Percentiles rank a stretch among this genome's conserved stretches.
These are phyloP conservation scores for Tupaia tana DNA, from an alignment of 2,113 vertebrate genomes.

Conservation along the genomic window DNA sequence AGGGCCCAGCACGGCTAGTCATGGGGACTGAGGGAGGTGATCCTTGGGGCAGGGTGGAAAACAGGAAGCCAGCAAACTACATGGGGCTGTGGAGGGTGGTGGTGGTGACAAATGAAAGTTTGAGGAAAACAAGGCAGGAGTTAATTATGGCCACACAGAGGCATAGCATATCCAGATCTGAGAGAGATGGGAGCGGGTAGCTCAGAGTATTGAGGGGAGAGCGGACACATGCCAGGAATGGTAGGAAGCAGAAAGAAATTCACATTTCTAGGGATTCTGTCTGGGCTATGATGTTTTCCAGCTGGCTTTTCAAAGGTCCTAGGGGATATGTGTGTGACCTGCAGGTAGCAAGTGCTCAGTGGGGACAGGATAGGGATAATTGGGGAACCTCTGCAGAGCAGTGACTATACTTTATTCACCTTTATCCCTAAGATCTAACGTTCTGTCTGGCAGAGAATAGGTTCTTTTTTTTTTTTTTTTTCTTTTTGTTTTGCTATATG, in stretches of 20 bases:
- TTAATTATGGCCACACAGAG: background rate
- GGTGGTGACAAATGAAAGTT: background rate
- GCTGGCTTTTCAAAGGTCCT: background rate
- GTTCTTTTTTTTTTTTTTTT: background rate
- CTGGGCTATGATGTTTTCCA: background rate
- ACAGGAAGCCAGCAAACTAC: background rate
- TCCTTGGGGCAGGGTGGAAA: background rate
- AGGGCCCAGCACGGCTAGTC: background rate
- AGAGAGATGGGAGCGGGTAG: background rate
- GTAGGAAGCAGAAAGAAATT: background rate
- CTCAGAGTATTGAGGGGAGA: background rate
- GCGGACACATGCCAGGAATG: background rate
- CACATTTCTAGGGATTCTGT: background rate
- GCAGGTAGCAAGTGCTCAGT: background rate
- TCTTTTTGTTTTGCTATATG: no score
- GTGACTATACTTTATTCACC: background rate
- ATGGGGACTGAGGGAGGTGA: background rate
- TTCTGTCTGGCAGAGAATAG: background rate
- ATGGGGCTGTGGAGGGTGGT: background rate
- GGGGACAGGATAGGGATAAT: background rate
- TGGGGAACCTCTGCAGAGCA: background rate
- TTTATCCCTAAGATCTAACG: background rate
- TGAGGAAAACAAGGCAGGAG: background rate
- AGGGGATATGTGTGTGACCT: background rate
- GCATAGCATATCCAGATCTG: background rate